Base-by-base conservation (phyloP, 2,888 invertebrate species). In the Cheilosia vernalis region DNA sequence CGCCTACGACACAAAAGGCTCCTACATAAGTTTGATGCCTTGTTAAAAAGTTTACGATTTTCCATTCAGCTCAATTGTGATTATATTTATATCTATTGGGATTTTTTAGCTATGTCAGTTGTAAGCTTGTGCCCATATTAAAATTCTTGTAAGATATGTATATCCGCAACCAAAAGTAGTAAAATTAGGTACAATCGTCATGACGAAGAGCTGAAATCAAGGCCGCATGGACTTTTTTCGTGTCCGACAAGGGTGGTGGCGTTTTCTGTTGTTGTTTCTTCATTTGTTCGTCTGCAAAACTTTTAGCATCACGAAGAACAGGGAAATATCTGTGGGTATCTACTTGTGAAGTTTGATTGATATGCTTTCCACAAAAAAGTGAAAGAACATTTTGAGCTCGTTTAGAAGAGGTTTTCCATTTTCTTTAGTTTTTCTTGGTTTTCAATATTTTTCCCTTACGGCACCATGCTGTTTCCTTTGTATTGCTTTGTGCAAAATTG, bases 341-440 rank as follows among this genome's bases (percentile, higher is more conserved):
- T n/a, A 51, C 60, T 60, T 70, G 40, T 24, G 17, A 72, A 61
- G 60, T 72, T 72, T 60, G 70, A 72, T 60, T 70, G 60, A 70
- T 60, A 70, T 72, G 47, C 60, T 58, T 51, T 60, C 27, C 15
- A 24, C 17, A 19, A 2, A 47, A 2, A 67, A 47, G 1, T 49
- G 6, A 33, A 64, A 64, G 49, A 24, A 51, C 2, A 1, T 21
- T 42, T 6, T 24, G 24, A 27, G 42, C n/a, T 6, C 19, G 10
- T 27, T 58, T 19, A 40, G 24, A 30, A 13, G 51, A 15, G 13
- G 6, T 51, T 27, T 21, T 13, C 24, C 4, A 13, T 4, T 51
- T 27, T 13, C 24, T 7, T 27, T 27, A 13, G 27, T 27, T 53
- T 17, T 27, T 51, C 17, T 47, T 13, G 13, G 21, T 10, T 21